These are phyloP conservation scores for Phymanthus crucifer DNA, from an alignment of 92 coral and sea anemone genomes.

Conservation along the genomic window DNA sequence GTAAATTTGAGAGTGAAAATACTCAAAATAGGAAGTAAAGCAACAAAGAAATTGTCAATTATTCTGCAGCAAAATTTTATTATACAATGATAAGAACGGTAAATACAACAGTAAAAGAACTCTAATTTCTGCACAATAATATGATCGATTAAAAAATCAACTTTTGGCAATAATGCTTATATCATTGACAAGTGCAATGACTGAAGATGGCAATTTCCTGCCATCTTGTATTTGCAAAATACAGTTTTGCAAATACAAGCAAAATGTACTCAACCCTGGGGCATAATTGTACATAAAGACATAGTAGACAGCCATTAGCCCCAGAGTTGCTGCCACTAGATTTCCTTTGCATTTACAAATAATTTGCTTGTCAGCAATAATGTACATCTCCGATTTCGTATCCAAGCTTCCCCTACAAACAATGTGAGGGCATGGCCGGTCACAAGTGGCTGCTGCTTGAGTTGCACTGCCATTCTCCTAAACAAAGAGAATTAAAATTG, in stretches of 20 bases:
- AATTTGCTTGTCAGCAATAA: constrained; percentile 38
- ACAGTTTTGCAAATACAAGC: constrained; percentile 43
- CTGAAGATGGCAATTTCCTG: constrained; percentile 44
- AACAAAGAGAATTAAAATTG: constrained; percentile 11
- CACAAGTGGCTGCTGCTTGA: not conserved
- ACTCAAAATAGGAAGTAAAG: too few relatives aligned
- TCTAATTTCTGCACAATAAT: too few relatives aligned
- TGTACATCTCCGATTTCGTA: constrained; percentile 14
- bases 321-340: constrained; percentile 39
- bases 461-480: constrained; percentile 10
- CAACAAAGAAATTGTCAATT: too few relatives aligned
- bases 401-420: constrained; percentile 27
- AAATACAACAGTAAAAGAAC: too few relatives aligned
- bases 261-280: constrained; percentile 28
- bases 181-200: constrained; percentile 39
- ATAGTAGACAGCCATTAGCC: constrained; percentile 46
- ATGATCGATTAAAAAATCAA: too few relatives aligned
- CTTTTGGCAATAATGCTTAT: too few relatives aligned
- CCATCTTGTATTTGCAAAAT: constrained; percentile 51
- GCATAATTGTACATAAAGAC: constrained; percentile 48
- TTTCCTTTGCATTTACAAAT: constrained; percentile 25
- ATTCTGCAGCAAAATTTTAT: too few relatives aligned
- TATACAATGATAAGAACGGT: too few relatives aligned
- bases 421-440: constrained; percentile 25
- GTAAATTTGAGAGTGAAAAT: too few relatives aligned